Percentiles rank a stretch among this genome's conserved stretches.
Conservation (phyloP, 2,797 vertebrate genomes). For the Phrynocephalus guinanensis region DNA sequence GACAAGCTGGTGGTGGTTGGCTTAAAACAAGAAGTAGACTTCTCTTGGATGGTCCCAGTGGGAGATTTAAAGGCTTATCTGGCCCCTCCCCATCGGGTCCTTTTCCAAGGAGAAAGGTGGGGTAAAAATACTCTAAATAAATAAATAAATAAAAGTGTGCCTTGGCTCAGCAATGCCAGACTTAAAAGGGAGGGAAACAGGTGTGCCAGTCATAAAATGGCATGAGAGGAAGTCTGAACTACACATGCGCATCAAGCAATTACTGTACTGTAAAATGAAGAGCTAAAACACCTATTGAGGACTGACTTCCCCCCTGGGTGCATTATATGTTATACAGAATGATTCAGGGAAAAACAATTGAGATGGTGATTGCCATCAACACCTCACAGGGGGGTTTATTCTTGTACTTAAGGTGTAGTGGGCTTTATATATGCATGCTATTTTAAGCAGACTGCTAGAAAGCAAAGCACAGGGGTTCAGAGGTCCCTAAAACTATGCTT, state of each 20-base stretch:
- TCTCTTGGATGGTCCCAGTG: neutral
- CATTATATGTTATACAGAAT: neutral
- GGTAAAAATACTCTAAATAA: too few species aligned
- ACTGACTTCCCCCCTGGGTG: neutral
- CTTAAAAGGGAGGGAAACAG: conserved; percentile 16
- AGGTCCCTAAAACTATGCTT: neutral
- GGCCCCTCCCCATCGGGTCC: neutral
- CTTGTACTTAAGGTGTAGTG: neutral
- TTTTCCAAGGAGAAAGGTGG: too few species aligned
- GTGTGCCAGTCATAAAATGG: neutral
- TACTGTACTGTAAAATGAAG: neutral
- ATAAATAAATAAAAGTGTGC: neutral
- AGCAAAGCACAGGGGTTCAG: neutral
- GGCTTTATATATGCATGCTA: neutral
- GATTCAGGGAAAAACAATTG: conserved; percentile 15
- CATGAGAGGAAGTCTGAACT: neutral
- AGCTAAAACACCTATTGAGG: neutral
- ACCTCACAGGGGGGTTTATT: conserved; percentile 14
- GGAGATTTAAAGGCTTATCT: neutral
- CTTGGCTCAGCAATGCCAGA: conserved; percentile 3
- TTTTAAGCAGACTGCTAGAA: neutral
- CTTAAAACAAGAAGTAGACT: neutral
- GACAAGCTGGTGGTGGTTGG: neutral
- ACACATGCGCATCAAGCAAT: conserved; percentile 22
- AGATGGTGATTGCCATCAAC: conserved; percentile 22